These are phyloP conservation scores for Heliothis virescens DNA, from an alignment of 1,140 invertebrate genomes.

Conservation along the genomic window DNA sequence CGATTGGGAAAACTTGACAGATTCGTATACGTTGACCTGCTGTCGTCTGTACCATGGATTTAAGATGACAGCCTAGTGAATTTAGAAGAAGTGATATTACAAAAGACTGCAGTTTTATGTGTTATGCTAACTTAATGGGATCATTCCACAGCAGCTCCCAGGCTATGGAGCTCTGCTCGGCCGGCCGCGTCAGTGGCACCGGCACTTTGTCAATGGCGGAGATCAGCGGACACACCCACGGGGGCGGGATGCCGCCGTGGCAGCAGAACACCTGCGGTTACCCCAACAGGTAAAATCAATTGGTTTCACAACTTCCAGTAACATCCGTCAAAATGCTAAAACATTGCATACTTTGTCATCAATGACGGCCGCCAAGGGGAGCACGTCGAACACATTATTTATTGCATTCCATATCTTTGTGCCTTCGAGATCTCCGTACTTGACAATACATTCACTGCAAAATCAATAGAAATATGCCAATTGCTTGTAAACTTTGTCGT, in stretches of 20 bases:
- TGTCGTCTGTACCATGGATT: too few relatives aligned
- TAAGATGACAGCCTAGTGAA: too few relatives aligned
- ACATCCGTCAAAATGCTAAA: too few relatives aligned
- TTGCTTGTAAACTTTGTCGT: too few relatives aligned
- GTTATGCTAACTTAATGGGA: slow-evolving; percentile 87
- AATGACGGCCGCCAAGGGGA: slow-evolving; percentile 90
- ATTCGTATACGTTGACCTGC: too few relatives aligned
- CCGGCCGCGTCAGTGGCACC: slow-evolving; percentile 88
- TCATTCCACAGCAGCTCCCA: slow-evolving; percentile 94
- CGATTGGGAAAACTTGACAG: too few relatives aligned
- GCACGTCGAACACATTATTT: slow-evolving; percentile 90
- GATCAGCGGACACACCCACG: slow-evolving; percentile 87
- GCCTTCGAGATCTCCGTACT: slow-evolving; percentile 89
- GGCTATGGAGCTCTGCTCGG: slow-evolving; percentile 88
- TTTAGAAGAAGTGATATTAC: too few relatives aligned
- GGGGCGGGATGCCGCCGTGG: slow-evolving; percentile 91
- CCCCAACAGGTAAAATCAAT: neutral
- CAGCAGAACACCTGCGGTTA: slow-evolving; percentile 89
- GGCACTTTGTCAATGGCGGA: slow-evolving; percentile 88
- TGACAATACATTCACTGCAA: slow-evolving; percentile 87
- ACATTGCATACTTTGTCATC: slow-evolving; percentile 87
- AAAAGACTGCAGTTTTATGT: neutral
- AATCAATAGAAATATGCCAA: neutral
- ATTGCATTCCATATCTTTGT: slow-evolving; percentile 89
- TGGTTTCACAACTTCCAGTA: too few relatives aligned